Evolutionary conservation across 37 sponge, comb jelly and placozoan genomes (phyloP).

Genomic region (Theonella swinhoei): DNA sequence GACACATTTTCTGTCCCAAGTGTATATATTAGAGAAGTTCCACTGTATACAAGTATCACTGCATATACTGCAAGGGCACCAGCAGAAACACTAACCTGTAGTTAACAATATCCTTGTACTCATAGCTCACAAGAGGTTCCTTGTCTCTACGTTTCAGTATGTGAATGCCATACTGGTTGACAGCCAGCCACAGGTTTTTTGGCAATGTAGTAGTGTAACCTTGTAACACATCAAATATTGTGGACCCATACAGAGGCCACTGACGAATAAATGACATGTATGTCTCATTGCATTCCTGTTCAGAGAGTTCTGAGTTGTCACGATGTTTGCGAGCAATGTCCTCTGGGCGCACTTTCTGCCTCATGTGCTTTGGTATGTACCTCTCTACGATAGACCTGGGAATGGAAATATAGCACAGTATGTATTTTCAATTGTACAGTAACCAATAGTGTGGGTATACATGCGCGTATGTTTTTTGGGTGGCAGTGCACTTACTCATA

Average conservation of each 20-base stretch:
- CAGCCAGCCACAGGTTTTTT: slow-evolving; percentile 97
- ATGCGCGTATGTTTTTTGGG: not conserved
- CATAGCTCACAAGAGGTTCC: slow-evolving; percentile 93
- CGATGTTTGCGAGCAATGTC: slow-evolving; percentile 83
- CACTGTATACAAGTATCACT: not conserved
- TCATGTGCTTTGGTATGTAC: slow-evolving; percentile 87
- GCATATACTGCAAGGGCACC: not conserved
- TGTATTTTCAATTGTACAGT: not conserved
- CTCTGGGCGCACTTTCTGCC: slow-evolving; percentile 63
- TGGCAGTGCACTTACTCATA: slow-evolving; percentile 52
- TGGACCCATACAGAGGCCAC: slow-evolving; percentile 94
- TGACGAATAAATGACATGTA: slow-evolving; percentile 84
- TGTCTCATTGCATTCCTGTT: slow-evolving; percentile 76
- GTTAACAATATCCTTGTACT: slow-evolving; percentile 93
- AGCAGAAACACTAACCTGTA: slow-evolving; percentile 71
- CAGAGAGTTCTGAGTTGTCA: slow-evolving; percentile 53
- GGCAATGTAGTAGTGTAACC: slow-evolving; percentile 92
- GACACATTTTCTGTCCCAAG: too few species aligned
- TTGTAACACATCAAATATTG: slow-evolving; percentile 93
- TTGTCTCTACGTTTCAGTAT: slow-evolving; percentile 91
- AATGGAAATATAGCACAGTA: not conserved
- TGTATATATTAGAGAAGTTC: too few species aligned
- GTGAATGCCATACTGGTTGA: slow-evolving; percentile 86
- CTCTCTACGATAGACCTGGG: slow-evolving; percentile 75
- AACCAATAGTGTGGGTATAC: not conserved